Evolutionary conservation across 2,113 vertebrate species (phyloP).

Genomic region (Zootoca vivipara): DNA sequence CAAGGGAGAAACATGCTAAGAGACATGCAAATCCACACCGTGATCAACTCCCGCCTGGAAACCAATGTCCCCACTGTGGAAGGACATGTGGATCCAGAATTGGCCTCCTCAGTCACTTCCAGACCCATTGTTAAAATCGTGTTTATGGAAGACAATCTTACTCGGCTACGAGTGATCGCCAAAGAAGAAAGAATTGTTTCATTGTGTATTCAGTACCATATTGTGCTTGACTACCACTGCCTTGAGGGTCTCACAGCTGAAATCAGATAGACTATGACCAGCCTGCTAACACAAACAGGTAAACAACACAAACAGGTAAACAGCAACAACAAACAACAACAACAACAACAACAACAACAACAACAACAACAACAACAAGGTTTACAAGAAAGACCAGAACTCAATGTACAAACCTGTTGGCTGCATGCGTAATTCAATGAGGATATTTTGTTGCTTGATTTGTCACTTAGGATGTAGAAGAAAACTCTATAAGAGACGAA

Average conservation of each 20-base stretch:
- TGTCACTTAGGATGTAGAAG: neutral
- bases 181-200: no score
- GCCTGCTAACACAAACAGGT: neutral
- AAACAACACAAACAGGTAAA: neutral
- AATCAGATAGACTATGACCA: neutral
- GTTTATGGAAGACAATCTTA: no score
- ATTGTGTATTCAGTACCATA: slow-evolving; percentile 12
- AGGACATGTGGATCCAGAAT: no score
- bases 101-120: no score
- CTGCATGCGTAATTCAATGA: neutral
- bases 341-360: neutral
- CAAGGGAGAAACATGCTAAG: no score
- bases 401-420: neutral
- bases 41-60: no score
- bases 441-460: neutral
- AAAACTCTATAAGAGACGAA: neutral
- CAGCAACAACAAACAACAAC: neutral
- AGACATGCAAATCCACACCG: no score
- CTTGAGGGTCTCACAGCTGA: neutral
- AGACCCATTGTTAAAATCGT: no score
- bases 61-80: no score
- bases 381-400: neutral
- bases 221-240: neutral
- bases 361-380: neutral
- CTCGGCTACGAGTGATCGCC: no score